Percentiles rank a stretch among this genome's conserved stretches.
These are phyloP conservation scores for Xyliphius kryptos DNA, from an alignment of 2,113 vertebrate genomes.

Conservation along the genomic window DNA sequence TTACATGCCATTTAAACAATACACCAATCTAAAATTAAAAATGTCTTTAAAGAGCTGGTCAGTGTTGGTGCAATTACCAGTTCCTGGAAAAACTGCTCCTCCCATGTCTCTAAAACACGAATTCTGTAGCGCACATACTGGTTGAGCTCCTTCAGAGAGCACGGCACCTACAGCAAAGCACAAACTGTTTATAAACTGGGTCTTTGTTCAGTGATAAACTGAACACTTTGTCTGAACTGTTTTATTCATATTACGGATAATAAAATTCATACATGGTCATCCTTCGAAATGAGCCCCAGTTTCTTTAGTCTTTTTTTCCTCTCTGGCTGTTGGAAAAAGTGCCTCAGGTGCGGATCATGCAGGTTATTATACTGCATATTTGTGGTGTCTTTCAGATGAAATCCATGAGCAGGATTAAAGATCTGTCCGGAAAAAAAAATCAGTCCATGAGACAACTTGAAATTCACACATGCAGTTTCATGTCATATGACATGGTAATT, in stretches of 20 bases:
- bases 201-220: too few relatives aligned
- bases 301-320: neutral
- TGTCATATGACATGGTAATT: too few relatives aligned
- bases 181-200: too few relatives aligned
- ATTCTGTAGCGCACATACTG: neutral
- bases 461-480: too few relatives aligned
- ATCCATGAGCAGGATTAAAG: neutral
- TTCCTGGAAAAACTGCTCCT: neutral
- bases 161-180: conserved; percentile 7
- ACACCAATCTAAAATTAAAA: too few relatives aligned
- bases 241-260: too few relatives aligned
- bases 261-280: neutral
- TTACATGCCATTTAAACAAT: too few relatives aligned
- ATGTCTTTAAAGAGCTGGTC: too few relatives aligned
- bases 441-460: too few relatives aligned
- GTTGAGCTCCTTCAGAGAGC: neutral
- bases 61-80: too few relatives aligned
- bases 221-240: too few relatives aligned
- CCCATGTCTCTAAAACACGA: neutral
- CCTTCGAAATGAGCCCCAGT: neutral
- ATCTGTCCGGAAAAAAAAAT: neutral
- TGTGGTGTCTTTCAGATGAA: neutral
- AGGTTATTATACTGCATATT: neutral
- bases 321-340: neutral
- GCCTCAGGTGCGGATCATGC: neutral